Percentiles rank a stretch among this genome's conserved stretches.
These are phyloP conservation scores for Redunca redunca DNA, from an alignment of 2,113 vertebrate genomes.

Conservation along the genomic window DNA sequence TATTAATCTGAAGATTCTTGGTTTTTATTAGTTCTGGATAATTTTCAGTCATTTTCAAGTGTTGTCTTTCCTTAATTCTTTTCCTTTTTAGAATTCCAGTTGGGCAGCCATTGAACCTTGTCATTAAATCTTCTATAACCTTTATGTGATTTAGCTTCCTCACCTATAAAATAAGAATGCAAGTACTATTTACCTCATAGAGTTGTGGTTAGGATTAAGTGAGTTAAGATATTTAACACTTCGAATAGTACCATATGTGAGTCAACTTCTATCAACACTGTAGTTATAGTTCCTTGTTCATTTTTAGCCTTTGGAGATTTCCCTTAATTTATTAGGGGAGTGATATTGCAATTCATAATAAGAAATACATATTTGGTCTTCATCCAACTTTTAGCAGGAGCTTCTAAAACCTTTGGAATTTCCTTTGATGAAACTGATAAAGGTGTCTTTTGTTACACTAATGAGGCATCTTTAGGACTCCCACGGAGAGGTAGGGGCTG, in stretches of 20 bases:
- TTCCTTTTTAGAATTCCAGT: neutral
- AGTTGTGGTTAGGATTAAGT: neutral
- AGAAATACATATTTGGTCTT: neutral
- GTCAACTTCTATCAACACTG: neutral
- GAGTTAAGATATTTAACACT: neutral
- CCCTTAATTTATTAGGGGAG: neutral
- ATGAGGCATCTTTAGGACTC: neutral
- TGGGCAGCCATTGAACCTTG: neutral
- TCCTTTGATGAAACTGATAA: neutral
- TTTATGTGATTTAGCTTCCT: neutral
- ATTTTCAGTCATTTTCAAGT: neutral
- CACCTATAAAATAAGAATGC: neutral
- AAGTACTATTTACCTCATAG: neutral
- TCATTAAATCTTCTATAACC: neutral
- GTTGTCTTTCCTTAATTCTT: neutral
- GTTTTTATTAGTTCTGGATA: neutral
- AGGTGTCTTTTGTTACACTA: neutral
- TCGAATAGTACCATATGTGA: neutral
- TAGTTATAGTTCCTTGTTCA: neutral
- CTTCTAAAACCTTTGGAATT: neutral
- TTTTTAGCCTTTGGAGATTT: neutral
- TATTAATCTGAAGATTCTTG: neutral
- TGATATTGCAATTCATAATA: neutral
- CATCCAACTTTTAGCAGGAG: neutral
- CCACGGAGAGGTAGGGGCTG: neutral